Evolutionary conservation across 2,888 invertebrate species (phyloP), one percentile per base, ranked within the genome.

Genomic region (Apoda limacodes): DNA sequence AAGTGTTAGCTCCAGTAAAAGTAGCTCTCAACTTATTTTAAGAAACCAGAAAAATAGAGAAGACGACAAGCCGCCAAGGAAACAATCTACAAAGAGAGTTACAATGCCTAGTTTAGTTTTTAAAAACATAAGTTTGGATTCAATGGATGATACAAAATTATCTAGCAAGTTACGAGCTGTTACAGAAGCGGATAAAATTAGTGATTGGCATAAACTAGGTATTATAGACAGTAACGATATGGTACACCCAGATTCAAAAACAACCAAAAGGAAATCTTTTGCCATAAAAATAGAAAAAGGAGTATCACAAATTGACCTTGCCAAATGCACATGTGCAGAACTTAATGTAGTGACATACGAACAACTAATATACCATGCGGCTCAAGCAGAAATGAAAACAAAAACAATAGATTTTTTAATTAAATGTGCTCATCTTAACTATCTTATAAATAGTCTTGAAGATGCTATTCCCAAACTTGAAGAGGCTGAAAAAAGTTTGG

Each of bases 291-390:
- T 80, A 33, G 68, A 70, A 46, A 63, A 61, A 34, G 62, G 60
- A 17, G 56, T 69, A 24, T 76, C 80, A 1, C 35, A 52, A 45
- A 74, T 60, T 1, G 52, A 72, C 40, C 61, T 78, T 33, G 46
- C 43, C 9, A 65, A 52, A 46, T 80, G 80, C 38, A 63, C 68
- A 4, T 80, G 80, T 48, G 42, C 62, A 11, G 71, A 76, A 34
- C 50, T 78, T 37, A 64, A 64, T 32, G 60, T 76, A 21, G 51
- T 53, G 19, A 63, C 75, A 43, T 61, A 53, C 42, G 69, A 74
- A 35, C 75, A 80, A 49, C 48, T 80, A 5, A 58, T 74, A 30
- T 40, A 65, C 36, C 80, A 80, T 34, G 70, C 78, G n/a, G 43
- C 48, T 37, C 58, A 64, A 50, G 75, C 80, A 13, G 75, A 76